Evolutionary conservation across 2,113 vertebrate species (phyloP), one percentile per base, ranked within the genome.

Genomic region (Entosphenus tridentatus): DNA sequence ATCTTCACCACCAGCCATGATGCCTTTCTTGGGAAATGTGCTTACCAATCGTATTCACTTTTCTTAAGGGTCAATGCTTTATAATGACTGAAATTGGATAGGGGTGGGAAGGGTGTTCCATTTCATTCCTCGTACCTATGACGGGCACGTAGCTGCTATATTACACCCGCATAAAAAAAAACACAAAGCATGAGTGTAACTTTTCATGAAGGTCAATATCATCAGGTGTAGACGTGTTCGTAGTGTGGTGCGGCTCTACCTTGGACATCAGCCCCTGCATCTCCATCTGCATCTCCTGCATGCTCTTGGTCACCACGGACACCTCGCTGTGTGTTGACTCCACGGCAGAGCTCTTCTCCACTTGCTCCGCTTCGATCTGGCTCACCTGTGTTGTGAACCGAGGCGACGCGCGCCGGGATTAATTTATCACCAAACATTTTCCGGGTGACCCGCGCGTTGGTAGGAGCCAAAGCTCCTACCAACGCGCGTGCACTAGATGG

Each of bases 201-300:
- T 65, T 16, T 65, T n/a, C n/a, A 65, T 16, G 62, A 11, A 9
- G 9, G 62, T 16, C 21, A 9, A n/a, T 9, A 21, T 65, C n/a
- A 62, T 65, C 21, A 16, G 8, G 8, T 9, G 21, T 16, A n/a
- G n/a, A 65, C 58, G 13, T 17, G 16, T 6, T 14, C 4, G 16
- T 2, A 17, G 13, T 62, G 58, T 62, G 58, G 58, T 14, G 58
- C 4, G 13, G 16, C 58, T 62, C 62, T n/a, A 16, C n/a, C 62
- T 21, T 21, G 62, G n/a, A 65, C 21, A 9, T 65, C 10, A 65
- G 21, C n/a, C 62, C 10, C 62, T 65, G 62, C n/a, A 65, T 8
- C 62, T 65, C n/a, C 62, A 65, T 65, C 10, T 65, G 62, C 62
- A 65, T 65, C 62, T 65, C 62, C 62, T 65, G 62, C n/a, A 65